A percentile compares a stretch with the other conserved stretches of the same genome.
Conservation (phyloP, 2,113 vertebrate species). For the Corydoras maculifer region DNA sequence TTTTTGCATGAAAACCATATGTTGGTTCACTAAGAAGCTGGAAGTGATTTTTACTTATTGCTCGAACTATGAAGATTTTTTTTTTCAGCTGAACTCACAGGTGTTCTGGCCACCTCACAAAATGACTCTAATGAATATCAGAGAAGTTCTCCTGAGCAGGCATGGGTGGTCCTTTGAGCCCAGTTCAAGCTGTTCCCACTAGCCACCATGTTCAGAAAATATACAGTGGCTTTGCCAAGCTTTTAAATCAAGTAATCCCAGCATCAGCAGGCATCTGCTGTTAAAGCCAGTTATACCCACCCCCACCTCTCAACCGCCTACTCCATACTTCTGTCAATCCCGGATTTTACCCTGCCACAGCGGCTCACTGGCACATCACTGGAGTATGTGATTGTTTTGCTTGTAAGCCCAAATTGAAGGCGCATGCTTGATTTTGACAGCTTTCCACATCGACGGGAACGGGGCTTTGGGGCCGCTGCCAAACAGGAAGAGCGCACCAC, state of each 20-base stretch:
- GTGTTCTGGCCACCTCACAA: constrained; percentile 59
- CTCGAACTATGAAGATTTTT: no score
- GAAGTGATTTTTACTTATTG: constrained; percentile 53
- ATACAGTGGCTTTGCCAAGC: constrained; percentile 46
- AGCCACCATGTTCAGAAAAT: constrained; percentile 54
- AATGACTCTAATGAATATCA: constrained; percentile 60
- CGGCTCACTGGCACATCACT: constrained; percentile 33
- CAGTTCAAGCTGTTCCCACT: constrained; percentile 36
- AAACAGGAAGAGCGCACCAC: constrained; percentile 36
- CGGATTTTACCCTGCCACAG: constrained; percentile 31
- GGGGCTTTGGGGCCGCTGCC: constrained; percentile 22
- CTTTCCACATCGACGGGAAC: constrained; percentile 33
- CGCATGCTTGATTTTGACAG: constrained; percentile 32
- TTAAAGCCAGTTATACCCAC: constrained; percentile 53
- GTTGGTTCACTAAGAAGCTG: constrained; percentile 46
- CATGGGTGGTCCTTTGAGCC: constrained; percentile 39
- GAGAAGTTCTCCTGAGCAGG: constrained; percentile 54
- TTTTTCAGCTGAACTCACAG: constrained; percentile 50
- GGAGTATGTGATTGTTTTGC: constrained; percentile 39
- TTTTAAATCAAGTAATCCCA: constrained; percentile 31
- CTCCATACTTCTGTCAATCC: constrained; percentile 56
- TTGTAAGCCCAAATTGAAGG: constrained; percentile 37
- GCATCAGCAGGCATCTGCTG: constrained; percentile 34
- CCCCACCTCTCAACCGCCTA: constrained; percentile 40
- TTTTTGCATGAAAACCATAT: constrained; percentile 54